Conservation (phyloP, 2,888 invertebrate genomes). For the Sturmia bella region DNA sequence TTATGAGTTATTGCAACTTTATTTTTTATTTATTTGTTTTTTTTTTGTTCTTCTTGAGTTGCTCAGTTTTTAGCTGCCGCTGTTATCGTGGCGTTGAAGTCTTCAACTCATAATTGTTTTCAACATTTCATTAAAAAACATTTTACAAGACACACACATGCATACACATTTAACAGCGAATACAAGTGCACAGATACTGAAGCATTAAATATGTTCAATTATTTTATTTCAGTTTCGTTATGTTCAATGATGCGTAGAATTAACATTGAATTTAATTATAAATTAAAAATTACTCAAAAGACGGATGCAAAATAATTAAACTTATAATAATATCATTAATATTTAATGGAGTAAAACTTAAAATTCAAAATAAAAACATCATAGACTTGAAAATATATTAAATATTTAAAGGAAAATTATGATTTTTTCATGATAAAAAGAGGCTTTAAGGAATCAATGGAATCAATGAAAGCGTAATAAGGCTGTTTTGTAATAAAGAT, state of each 20-base stretch:
- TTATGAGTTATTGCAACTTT: no score
- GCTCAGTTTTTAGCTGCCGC: constrained; percentile 10
- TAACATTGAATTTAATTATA: constrained; percentile 81
- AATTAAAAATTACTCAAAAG: constrained; percentile 61
- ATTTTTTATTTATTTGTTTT: no score
- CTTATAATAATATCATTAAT: constrained; percentile 51
- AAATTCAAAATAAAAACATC: constrained; percentile 39
- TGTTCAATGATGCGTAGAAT: constrained; percentile 81
- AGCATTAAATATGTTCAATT: constrained; percentile 69
- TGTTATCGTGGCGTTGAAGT: neutral
- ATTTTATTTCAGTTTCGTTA: constrained; percentile 74
- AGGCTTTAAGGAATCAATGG: no score
- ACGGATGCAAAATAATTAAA: constrained; percentile 66
- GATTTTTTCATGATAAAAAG: neutral
- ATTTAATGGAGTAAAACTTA: constrained; percentile 68
- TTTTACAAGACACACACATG: constrained; percentile 27
- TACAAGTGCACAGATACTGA: constrained; percentile 44
- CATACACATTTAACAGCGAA: constrained; percentile 18
- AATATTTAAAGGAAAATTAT: neutral
- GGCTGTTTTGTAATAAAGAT: no score
- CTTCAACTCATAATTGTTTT: constrained; percentile 17
- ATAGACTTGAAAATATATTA: constrained; percentile 15
- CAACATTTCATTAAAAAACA: constrained; percentile 18
- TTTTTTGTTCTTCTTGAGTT: neutral
- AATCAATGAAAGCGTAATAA: no score